Base-by-base conservation (phyloP, 92 coral and sea anemone species). In the Zoanthus sansibaricus region DNA sequence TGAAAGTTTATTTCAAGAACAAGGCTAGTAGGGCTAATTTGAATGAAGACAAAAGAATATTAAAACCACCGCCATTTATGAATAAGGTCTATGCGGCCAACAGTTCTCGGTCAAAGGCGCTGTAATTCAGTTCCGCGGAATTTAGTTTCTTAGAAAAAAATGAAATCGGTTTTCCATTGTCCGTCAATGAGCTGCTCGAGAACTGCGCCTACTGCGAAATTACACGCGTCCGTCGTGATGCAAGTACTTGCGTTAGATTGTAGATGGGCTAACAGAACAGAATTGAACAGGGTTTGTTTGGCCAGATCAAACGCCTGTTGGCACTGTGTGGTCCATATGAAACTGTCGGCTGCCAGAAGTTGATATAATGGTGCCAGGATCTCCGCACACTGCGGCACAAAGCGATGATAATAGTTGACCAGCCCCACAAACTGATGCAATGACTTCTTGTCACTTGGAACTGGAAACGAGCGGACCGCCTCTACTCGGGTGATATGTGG, bases 151-250 rank as follows among this genome's bases (percentile, higher is more conserved):
- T 86, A 89, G 11, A 74, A 84, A 67, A 49, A 72, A 84, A 87
- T 25, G 86, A 87, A 47, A 82, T 88, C 10, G 91, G 86, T 47
- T 83, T 83, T 83, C 91, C 94, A 91, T 61, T 80, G 82, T 25
- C 25, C 25, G 25, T 25, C 25, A 25, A 25, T 25, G 25, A 25
- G 25, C 25, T 25, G 25, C 25, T 25, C 25, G 25, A 25, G 25
- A 25, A 25, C 25, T 25, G 25, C 25, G 25, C 25, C 25, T 25
- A 25, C 83, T 54, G 80, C 88, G 6, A 66, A 64, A 56, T 84
- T 86, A 0, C 82, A 84, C 15, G 88, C 88, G 31, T 85, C 88
- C 16, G 90, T 30, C 69, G 90, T 52, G 64, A 79, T 79, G 69
- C 86, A 71, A 67, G 86, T 87, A 75, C 6, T 76, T 84, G 76